phyloP scores from a whole-genome alignment of 1,140 invertebrate species.

The Eueides isabella region DNA sequence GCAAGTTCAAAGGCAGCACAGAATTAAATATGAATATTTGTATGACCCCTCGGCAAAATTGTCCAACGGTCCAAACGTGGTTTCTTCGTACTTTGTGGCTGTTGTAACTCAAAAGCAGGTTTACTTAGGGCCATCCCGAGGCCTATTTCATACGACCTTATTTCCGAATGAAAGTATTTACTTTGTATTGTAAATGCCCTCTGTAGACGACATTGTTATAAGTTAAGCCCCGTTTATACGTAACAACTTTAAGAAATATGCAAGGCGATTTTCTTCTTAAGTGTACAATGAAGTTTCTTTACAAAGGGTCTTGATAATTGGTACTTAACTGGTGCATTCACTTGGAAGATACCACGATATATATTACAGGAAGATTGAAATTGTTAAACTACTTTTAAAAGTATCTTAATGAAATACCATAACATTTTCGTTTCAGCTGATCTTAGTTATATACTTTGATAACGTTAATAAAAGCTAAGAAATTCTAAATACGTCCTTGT shows the following conservation, averaged over 20 bases:
- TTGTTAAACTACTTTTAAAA: slow-evolving; percentile 20
- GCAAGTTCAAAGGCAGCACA: slow-evolving; percentile 57
- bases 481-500: neutral
- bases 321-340: slow-evolving; percentile 40
- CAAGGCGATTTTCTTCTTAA: slow-evolving; percentile 39
- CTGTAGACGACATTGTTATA: slow-evolving; percentile 67
- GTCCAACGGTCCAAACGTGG: slow-evolving; percentile 57
- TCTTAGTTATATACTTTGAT: neutral
- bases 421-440: neutral
- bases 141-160: slow-evolving; percentile 56
- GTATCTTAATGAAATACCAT: neutral
- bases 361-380: slow-evolving; percentile 36
- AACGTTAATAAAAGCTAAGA: neutral
- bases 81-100: slow-evolving; percentile 65
- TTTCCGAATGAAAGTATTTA: slow-evolving; percentile 72
- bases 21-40: slow-evolving; percentile 81
- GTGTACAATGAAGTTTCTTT: slow-evolving; percentile 37
- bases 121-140: slow-evolving; percentile 70
- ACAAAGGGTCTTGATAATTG: slow-evolving; percentile 42
- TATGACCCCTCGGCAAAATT: slow-evolving; percentile 60
- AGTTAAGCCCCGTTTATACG: slow-evolving; percentile 45
- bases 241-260: slow-evolving; percentile 48
- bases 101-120: slow-evolving; percentile 56
- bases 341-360: slow-evolving; percentile 39
- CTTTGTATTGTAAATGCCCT: slow-evolving; percentile 70